Percentiles rank a stretch among this genome's conserved stretches.
Evolutionary conservation across 2,113 vertebrate genomes (phyloP).

Genomic region (Gavia stellata): DNA sequence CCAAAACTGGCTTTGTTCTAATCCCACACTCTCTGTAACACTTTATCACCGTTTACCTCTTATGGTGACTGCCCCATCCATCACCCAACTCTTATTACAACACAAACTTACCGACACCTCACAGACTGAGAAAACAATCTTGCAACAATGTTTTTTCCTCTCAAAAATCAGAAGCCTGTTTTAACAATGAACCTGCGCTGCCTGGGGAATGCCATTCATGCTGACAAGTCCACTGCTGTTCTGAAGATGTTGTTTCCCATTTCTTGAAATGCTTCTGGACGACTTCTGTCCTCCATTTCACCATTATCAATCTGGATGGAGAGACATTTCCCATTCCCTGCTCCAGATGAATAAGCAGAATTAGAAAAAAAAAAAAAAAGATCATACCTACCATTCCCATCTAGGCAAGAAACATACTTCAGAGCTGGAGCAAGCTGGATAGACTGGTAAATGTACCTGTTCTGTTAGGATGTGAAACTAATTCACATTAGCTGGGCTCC

Average conservation of each 20-base stretch:
- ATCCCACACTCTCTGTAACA: background rate
- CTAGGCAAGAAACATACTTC: background rate
- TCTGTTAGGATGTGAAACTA: background rate
- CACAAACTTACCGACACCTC: background rate
- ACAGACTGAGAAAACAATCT: background rate
- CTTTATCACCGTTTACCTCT: background rate
- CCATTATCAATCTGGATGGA: background rate
- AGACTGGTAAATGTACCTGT: background rate
- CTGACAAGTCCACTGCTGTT: background rate
- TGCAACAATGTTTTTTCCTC: background rate
- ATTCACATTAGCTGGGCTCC: background rate
- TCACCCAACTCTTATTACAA: background rate
- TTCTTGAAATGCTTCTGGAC: background rate
- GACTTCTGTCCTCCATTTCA: background rate
- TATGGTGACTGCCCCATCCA: background rate
- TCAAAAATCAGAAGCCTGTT: background rate
- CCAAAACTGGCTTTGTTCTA: background rate
- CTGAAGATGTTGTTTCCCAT: background rate
- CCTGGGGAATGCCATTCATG: background rate
- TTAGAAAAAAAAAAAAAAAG: background rate
- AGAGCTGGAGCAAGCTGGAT: background rate
- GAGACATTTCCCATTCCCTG: background rate
- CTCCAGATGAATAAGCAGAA: background rate
- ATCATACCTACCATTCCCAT: background rate
- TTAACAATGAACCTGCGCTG: background rate